Evolutionary conservation across 2,888 invertebrate genomes (phyloP).

Genomic region (Conomelus anceps): DNA sequence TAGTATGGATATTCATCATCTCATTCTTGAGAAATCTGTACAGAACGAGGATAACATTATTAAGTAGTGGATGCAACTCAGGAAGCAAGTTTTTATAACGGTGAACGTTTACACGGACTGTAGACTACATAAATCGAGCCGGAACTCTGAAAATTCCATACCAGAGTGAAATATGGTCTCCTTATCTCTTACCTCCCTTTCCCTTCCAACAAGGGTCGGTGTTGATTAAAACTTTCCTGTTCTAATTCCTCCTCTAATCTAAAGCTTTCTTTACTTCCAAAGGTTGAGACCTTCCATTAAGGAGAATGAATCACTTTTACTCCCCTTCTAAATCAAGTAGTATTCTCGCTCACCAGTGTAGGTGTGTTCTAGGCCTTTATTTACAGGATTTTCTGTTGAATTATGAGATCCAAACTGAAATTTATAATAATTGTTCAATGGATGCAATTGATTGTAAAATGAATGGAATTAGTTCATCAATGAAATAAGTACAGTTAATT

Average conservation of each 20-base stretch:
- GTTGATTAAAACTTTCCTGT: not conserved
- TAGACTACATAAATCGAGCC: not conserved
- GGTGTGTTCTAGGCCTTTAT: not conserved
- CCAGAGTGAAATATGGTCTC: not conserved
- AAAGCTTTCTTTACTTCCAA: not conserved
- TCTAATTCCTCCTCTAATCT: not conserved
- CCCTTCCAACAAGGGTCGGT: not conserved
- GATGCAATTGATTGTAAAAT: too few relatives aligned
- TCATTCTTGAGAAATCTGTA: too few relatives aligned
- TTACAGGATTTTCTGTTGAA: not conserved
- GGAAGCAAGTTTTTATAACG: not conserved
- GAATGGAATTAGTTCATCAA: too few relatives aligned
- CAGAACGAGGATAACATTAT: not conserved
- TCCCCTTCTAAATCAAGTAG: not conserved
- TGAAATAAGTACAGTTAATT: too few relatives aligned
- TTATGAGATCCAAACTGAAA: not conserved
- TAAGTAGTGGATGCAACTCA: not conserved
- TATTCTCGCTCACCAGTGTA: not conserved
- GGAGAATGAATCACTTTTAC: not conserved
- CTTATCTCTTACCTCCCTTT: not conserved
- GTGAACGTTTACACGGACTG: not conserved
- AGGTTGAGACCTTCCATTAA: not conserved
- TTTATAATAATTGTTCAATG: not conserved
- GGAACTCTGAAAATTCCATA: not conserved
- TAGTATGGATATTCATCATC: too few relatives aligned